Conservation (phyloP, 2,113 vertebrate genomes). For the Chrysochloris asiatica region DNA sequence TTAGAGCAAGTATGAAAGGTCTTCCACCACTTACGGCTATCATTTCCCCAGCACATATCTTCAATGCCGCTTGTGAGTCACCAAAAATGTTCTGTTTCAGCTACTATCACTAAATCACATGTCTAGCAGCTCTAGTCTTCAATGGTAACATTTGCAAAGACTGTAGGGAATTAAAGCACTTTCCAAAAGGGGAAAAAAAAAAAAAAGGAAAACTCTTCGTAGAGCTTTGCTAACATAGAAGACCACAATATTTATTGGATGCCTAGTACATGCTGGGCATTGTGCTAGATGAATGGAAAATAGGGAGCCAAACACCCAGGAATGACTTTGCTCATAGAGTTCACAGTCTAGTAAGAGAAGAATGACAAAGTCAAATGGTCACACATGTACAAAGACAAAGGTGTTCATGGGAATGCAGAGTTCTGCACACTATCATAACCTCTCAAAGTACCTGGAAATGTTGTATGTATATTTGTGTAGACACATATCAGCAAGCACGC, state of each 20-base stretch:
- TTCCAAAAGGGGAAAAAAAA: background rate
- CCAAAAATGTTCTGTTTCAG: background rate
- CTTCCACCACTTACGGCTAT: background rate
- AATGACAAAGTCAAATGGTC: background rate
- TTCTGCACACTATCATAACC: background rate
- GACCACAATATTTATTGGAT: background rate
- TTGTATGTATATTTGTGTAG: no score
- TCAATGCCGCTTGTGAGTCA: background rate
- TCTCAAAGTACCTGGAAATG: no score
- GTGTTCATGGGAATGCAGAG: no score
- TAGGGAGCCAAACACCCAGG: background rate
- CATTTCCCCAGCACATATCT: background rate
- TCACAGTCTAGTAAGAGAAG: background rate
- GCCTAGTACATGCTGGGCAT: background rate
- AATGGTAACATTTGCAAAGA: no score
- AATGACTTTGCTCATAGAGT: background rate
- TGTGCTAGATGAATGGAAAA: background rate
- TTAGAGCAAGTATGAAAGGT: background rate
- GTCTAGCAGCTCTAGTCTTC: background rate
- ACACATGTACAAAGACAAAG: background rate
- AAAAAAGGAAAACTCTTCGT: background rate
- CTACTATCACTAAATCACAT: background rate
- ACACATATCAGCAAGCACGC: no score
- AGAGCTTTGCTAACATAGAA: background rate
- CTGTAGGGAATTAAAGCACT: background rate